These are phyloP conservation scores for Porites lobata DNA, from an alignment of 92 coral and sea anemone genomes.

Conservation along the genomic window DNA sequence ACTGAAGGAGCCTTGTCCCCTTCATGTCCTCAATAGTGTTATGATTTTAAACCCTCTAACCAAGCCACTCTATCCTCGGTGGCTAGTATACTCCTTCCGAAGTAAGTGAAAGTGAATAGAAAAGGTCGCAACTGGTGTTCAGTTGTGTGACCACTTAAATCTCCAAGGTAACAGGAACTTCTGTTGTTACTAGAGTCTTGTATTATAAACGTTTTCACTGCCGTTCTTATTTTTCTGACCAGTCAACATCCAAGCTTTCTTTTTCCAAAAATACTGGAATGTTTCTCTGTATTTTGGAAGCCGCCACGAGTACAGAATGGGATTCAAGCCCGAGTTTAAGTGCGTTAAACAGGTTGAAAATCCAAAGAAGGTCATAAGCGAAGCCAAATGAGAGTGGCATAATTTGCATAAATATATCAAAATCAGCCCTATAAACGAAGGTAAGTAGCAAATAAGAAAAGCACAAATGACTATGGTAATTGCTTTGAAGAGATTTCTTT, in stretches of 20 bases:
- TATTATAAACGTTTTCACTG: not conserved
- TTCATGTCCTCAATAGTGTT: too few species aligned
- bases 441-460: constrained; percentile 36
- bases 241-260: not conserved
- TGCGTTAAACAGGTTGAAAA: constrained; percentile 1
- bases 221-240: not conserved
- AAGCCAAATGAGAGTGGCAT: constrained; percentile 13
- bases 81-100: too few species aligned
- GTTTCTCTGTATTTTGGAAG: constrained; percentile 41
- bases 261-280: constrained; percentile 4
- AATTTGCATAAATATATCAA: constrained; percentile 6
- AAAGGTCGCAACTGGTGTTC: too few species aligned
- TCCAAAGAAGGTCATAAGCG: constrained; percentile 17
- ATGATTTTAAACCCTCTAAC: too few species aligned
- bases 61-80: too few species aligned
- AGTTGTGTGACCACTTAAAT: too few species aligned
- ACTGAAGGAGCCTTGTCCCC: too few species aligned
- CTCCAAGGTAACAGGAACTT: too few species aligned
- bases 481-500: constrained; percentile 13
- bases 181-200: not conserved
- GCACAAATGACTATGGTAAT: not conserved
- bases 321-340: constrained; percentile 33
- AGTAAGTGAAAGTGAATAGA: too few species aligned
- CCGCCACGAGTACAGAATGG: constrained; percentile 30
- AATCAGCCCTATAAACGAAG: constrained; percentile 15